These are phyloP conservation scores for Agrotis clavis DNA, from an alignment of 2,888 invertebrate genomes.

Conservation along the genomic window DNA sequence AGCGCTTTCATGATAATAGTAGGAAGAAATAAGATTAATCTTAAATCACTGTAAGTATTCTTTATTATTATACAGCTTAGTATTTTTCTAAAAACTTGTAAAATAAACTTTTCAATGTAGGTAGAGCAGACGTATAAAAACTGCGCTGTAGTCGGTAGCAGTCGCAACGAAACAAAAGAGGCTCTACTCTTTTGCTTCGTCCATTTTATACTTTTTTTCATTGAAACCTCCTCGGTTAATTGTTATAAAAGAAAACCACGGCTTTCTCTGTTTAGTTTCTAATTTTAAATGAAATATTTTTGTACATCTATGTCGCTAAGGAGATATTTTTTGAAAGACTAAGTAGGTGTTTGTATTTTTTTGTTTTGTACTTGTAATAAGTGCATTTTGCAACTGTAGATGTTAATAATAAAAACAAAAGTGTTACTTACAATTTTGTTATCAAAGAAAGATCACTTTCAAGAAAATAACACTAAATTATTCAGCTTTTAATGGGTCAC, in stretches of 20 bases:
- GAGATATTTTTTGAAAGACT: constrained; percentile 40
- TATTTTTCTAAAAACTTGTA: neutral
- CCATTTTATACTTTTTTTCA: constrained; percentile 58
- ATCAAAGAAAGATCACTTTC: neutral
- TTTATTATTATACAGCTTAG: too few relatives aligned
- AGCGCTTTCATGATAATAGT: too few relatives aligned
- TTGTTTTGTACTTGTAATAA: constrained; percentile 4
- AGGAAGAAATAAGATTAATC: too few relatives aligned
- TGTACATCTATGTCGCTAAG: constrained; percentile 42
- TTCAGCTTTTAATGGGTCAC: too few relatives aligned
- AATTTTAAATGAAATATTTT: constrained; percentile 64
- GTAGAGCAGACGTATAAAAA: constrained; percentile 30
- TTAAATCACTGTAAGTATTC: too few relatives aligned
- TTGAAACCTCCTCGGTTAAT: constrained; percentile 58
- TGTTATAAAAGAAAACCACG: constrained; percentile 62
- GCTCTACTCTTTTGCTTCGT: constrained; percentile 38
- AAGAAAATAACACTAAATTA: neutral
- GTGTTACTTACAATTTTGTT: neutral
- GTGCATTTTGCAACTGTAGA: neutral
- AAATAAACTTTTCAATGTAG: constrained; percentile 16
- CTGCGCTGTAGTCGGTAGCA: constrained; percentile 11
- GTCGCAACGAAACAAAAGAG: constrained; percentile 48
- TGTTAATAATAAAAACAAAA: neutral
- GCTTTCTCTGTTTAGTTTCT: constrained; percentile 65
- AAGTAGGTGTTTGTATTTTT: neutral